Evolutionary conservation across 1,140 invertebrate genomes (phyloP).

Genomic region (Leptinotarsa texana): DNA sequence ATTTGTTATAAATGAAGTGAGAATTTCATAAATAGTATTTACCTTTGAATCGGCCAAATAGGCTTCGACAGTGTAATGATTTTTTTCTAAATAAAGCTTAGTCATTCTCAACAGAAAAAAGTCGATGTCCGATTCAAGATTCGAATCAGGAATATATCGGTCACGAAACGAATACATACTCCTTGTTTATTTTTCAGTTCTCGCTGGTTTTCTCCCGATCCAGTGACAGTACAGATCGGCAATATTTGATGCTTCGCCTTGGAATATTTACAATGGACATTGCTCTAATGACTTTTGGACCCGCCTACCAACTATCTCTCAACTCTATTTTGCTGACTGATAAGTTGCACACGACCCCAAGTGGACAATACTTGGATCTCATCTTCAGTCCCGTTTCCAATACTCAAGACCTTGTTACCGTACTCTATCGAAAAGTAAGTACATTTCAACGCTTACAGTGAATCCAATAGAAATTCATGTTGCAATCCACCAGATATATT

Average conservation of each 20-base stretch:
- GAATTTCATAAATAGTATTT: background rate
- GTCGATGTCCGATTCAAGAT: no score
- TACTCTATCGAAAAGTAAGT: conserved; percentile 76
- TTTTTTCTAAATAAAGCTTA: no score
- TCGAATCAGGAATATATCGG: background rate
- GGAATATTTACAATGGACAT: conserved; percentile 73
- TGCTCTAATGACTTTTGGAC: conserved; percentile 78
- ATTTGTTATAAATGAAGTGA: conserved; percentile 73
- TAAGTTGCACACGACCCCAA: conserved; percentile 74
- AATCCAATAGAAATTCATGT: no score
- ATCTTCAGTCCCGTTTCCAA: conserved; percentile 64
- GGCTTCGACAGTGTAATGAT: no score
- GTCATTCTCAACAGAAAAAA: no score
- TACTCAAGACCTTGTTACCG: conserved; percentile 67
- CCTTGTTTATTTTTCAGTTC: conserved; percentile 39
- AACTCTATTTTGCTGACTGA: conserved; percentile 76
- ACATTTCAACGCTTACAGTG: background rate
- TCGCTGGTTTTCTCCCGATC: conserved; percentile 61
- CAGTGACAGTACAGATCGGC: conserved; percentile 68
- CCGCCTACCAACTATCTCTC: conserved; percentile 75
- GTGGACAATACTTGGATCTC: conserved; percentile 78
- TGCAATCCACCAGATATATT: no score
- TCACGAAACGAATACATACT: background rate
- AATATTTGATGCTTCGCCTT: conserved; percentile 76
- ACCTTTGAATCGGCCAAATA: no score